Evolutionary conservation across 2,113 vertebrate genomes (phyloP).

Genomic region (Antigone vipio): DNA sequence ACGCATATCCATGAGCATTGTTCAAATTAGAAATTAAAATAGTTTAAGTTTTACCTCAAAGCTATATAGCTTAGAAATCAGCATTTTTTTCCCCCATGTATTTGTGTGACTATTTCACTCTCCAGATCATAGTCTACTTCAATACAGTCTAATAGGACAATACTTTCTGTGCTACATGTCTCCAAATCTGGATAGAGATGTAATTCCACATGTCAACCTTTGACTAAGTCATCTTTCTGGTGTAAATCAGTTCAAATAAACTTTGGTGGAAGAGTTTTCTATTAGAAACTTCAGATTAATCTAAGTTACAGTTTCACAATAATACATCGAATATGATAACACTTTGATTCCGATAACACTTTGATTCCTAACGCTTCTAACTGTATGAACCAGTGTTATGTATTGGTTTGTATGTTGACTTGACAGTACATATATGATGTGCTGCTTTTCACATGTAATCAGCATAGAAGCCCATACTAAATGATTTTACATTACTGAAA

Average conservation of each 20-base stretch:
- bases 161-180: neutral
- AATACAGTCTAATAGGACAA: neutral
- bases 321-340: neutral
- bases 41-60: neutral
- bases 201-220: neutral
- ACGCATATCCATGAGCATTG: neutral
- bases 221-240: neutral
- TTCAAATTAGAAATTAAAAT: neutral
- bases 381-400: neutral
- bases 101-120: neutral
- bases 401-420: neutral
- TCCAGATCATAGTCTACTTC: neutral
- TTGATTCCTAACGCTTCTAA: neutral
- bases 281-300: neutral
- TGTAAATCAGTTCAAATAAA: neutral
- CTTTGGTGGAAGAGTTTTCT: neutral
- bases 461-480: neutral
- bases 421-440: accelerated
- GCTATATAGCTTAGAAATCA: neutral
- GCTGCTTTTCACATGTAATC: neutral
- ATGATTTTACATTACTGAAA: neutral
- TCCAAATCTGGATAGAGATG: too few species aligned
- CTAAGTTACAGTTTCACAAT: neutral
- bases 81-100: neutral
- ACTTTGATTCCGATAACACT: neutral